A percentile compares a stretch with the other conserved stretches of the same genome.
phyloP scores from a whole-genome alignment of 2,113 vertebrate genomes.

The Epinephelus moara region DNA sequence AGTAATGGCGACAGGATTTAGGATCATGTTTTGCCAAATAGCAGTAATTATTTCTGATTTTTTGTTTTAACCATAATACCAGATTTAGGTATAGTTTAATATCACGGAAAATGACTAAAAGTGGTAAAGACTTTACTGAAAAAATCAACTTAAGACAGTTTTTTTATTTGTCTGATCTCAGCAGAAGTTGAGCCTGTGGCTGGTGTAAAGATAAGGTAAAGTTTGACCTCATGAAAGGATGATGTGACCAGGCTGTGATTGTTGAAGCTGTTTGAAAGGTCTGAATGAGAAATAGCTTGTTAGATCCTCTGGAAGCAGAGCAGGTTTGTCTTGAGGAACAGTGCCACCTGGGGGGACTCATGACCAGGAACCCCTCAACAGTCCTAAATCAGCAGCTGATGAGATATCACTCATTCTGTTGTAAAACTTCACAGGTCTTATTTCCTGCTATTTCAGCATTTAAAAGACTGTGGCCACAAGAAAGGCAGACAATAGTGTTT shows the following conservation, averaged over 20 bases:
- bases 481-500: constrained; percentile 16
- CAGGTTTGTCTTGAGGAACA: constrained; percentile 22
- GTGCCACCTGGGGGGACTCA: constrained; percentile 35
- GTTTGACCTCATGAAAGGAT: constrained; percentile 3
- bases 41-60: not conserved
- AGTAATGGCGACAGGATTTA: constrained; percentile 9
- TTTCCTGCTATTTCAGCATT: constrained; percentile 5
- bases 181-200: not conserved
- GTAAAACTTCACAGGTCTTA: constrained; percentile 7
- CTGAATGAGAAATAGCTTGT: constrained; percentile 47
- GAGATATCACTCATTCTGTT: constrained; percentile 28
- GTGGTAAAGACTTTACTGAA: not conserved
- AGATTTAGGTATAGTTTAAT: not conserved
- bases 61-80: not conserved
- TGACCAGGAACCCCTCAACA: not conserved
- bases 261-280: constrained; percentile 57
- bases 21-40: not conserved
- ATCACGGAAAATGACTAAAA: not conserved
- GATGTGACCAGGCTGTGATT: constrained; percentile 15
- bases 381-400: constrained; percentile 41
- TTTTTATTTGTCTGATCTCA: no score
- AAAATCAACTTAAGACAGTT: not conserved
- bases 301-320: constrained; percentile 7
- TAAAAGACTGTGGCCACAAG: not conserved
- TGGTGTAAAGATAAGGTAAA: constrained; percentile 1